Conservation (phyloP, 2,113 vertebrate genomes). For the Salvelinus sp. region DNA sequence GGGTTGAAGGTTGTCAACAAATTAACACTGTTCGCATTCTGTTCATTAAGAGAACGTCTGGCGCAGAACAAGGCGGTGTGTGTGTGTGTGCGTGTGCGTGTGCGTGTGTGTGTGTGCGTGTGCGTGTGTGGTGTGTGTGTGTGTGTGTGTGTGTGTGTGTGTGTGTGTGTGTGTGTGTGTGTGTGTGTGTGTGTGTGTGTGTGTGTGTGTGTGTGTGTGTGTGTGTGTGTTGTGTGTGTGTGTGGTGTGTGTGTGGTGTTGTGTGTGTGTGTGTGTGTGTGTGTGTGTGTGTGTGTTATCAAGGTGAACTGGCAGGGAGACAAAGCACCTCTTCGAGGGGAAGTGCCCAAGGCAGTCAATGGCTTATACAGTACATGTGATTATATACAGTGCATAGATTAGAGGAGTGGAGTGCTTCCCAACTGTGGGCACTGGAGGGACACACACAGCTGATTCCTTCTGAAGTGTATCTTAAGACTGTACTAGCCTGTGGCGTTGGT, state of each 20-base stretch:
- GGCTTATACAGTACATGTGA: conserved; percentile 7
- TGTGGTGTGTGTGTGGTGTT: not conserved
- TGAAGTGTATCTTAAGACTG: too few species aligned
- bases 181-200: not conserved
- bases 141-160: not conserved
- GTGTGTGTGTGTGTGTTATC: conserved; percentile 8
- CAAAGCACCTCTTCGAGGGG: conserved; percentile 40
- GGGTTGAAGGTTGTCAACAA: conserved; percentile 1
- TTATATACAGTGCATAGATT: not conserved
- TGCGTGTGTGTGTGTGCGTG: not conserved
- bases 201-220: not conserved
- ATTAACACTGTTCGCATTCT: not conserved
- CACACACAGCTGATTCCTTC: too few species aligned
- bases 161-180: not conserved
- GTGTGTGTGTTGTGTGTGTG: not conserved
- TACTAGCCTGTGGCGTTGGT: too few species aligned
- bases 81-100: not conserved
- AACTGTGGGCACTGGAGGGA: too few species aligned
- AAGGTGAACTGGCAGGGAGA: conserved; percentile 54
- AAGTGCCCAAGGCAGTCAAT: conserved; percentile 38
- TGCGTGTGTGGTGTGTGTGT: not conserved
- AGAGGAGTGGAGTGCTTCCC: not conserved
- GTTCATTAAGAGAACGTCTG: not conserved
- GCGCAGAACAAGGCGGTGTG: not conserved
- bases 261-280: not conserved